Conservation (phyloP, 2,888 invertebrate genomes). For the Brenthis hecate region DNA sequence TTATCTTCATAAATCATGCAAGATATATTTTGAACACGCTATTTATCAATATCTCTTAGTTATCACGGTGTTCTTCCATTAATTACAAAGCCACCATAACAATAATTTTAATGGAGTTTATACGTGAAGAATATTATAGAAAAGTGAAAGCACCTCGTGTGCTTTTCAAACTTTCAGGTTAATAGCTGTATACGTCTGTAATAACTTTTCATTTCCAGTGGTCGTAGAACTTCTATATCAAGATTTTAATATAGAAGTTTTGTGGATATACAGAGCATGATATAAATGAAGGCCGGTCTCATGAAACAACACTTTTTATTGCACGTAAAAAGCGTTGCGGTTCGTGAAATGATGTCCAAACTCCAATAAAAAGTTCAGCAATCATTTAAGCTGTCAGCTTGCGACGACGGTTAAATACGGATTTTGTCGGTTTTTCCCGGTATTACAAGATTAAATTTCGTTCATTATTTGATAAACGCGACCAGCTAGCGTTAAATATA, state of each 20-base stretch:
- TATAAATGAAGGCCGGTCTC: constrained; percentile 15
- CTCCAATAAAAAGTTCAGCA: constrained; percentile 40
- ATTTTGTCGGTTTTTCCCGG: constrained; percentile 36
- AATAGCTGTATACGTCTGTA: too few species aligned
- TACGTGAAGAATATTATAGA: not conserved
- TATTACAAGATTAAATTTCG: constrained; percentile 35
- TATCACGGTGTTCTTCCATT: not conserved
- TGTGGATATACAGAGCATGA: not conserved
- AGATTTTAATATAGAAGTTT: constrained; percentile 16
- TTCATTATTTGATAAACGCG: constrained; percentile 33
- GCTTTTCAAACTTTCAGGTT: not conserved
- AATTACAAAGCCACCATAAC: constrained; percentile 1
- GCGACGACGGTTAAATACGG: constrained; percentile 38
- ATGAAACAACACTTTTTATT: constrained; percentile 25
- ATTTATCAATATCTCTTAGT: constrained; percentile 6
- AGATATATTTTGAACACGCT: constrained; percentile 11
- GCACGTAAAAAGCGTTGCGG: constrained; percentile 36
- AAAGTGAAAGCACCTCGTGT: not conserved
- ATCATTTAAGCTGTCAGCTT: constrained; percentile 40
- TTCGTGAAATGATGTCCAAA: constrained; percentile 37
- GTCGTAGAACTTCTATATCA: not conserved
- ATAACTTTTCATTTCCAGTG: too few species aligned
- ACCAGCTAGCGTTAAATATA: constrained; percentile 17
- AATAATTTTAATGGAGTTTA: constrained; percentile 1
- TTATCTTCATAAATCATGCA: constrained; percentile 10